phyloP scores from a whole-genome alignment of 2,113 vertebrate genomes.

The Channa argus region DNA sequence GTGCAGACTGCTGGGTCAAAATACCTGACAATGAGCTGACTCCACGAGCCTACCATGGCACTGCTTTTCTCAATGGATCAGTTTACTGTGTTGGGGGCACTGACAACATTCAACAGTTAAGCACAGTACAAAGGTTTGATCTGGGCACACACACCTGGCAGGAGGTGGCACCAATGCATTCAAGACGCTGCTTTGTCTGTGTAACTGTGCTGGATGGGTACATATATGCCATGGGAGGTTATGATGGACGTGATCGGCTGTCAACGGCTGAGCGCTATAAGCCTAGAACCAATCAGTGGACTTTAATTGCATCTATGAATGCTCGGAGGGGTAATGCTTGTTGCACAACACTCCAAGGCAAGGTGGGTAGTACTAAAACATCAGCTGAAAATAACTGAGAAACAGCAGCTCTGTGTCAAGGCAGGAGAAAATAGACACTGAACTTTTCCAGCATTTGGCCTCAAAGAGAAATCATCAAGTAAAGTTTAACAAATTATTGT shows the following conservation, averaged over 20 bases:
- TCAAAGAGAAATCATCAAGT: too few relatives aligned
- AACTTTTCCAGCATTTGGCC: too few relatives aligned
- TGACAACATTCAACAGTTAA: slow-evolving; percentile 18
- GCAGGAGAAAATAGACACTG: not conserved
- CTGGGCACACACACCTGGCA: slow-evolving; percentile 30
- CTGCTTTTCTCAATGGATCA: slow-evolving; percentile 25
- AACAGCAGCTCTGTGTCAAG: not conserved
- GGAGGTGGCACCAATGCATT: slow-evolving; percentile 50
- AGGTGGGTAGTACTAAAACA: slow-evolving; percentile 73
- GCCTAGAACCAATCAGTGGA: slow-evolving; percentile 63
- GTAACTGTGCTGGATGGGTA: slow-evolving; percentile 40
- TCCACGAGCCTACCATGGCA: slow-evolving; percentile 50
- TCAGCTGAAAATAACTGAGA: not conserved
- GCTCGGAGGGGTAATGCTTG: slow-evolving; percentile 53
- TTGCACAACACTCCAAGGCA: slow-evolving; percentile 82
- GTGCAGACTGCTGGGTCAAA: slow-evolving; percentile 1
- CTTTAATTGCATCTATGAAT: slow-evolving; percentile 42
- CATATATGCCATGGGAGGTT: slow-evolving; percentile 67
- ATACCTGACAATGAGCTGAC: not conserved
- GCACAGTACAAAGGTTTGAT: slow-evolving; percentile 34
- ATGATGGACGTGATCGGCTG: not conserved
- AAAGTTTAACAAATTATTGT: not conserved
- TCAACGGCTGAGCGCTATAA: slow-evolving; percentile 53
- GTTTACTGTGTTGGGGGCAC: slow-evolving; percentile 63
- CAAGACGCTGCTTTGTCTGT: slow-evolving; percentile 49